Conservation (phyloP, 2,888 invertebrate species). For the Xestoiulus laeticollis region DNA sequence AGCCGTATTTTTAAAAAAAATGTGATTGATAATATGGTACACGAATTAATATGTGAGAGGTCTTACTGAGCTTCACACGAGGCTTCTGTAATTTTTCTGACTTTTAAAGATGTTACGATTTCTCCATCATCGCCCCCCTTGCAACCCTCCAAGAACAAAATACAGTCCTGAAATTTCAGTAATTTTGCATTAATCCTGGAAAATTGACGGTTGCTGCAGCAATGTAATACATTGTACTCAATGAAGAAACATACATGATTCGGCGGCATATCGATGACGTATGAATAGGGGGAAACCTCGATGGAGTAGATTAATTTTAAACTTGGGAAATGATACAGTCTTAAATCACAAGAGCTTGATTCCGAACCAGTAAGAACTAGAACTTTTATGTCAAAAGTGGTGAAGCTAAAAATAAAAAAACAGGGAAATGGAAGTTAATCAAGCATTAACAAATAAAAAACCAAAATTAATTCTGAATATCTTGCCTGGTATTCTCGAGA, state of each 20-base stretch:
- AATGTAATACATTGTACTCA: not conserved
- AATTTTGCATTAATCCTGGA: too few species aligned
- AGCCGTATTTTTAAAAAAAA: not conserved
- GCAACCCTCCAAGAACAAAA: slow-evolving; percentile 41
- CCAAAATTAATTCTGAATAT: not conserved
- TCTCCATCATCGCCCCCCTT: not conserved
- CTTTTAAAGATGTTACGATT: not conserved
- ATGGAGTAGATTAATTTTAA: not conserved
- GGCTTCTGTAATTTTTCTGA: not conserved
- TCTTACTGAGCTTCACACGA: slow-evolving; percentile 16
- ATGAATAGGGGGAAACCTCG: not conserved
- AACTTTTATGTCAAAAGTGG: not conserved
- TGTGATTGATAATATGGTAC: not conserved
- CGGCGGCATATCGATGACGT: not conserved
- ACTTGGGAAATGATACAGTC: not conserved
- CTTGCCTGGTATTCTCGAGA: not conserved
- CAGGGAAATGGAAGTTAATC: not conserved
- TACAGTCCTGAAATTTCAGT: not conserved
- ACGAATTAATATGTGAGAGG: not conserved
- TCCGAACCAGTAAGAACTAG: not conserved
- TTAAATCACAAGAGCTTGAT: not conserved
- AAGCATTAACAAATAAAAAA: not conserved
- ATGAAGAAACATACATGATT: not conserved
- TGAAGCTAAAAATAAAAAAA: not conserved
- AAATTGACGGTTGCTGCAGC: too few species aligned